Base-by-base conservation (phyloP, 92 coral and sea anemone genomes). In the Muricea muricata region DNA sequence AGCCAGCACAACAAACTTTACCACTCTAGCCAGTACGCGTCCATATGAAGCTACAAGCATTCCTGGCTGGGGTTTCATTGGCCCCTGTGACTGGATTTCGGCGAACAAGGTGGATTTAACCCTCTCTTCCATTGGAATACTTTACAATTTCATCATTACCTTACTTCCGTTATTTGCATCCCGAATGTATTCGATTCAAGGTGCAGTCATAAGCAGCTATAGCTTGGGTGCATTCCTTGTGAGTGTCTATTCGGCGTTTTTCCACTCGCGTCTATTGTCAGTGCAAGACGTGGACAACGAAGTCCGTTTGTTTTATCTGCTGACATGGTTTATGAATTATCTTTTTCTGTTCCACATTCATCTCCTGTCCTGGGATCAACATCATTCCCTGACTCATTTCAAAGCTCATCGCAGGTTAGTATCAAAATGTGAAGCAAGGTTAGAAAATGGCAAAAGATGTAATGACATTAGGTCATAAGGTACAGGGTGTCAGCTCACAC, bases 321-420 rank as follows among this genome's bases (percentile, higher is more conserved):
- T 75, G 7, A 48, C 52, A 6, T 35, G 34, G 65, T 75, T 75
- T 20, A 65, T 75, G n/a, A 34, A 42, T 35, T 75, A 75, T 29
- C 80, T 48, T 45, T 18, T 25, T 14, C 8, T 75, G 30, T 57
- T 75, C 24, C 80, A 75, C n/a, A 47, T 75, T 42, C 60, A 75
- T 45, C 35, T 75, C 7, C 80, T 75, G 4, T 32, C 65, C 65
- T 75, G 80, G 80, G 45, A 75, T 31, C 65, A 50, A 18, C 60
- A 75, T 24, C 80, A 57, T 17, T 3, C 23, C 6, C 9, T 75
- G 24, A 47, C 39, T 10, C 80, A 45, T 3, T 75, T 29, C 40
- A 75, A 75, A 6, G 60, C 25, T 12, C 80, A 75, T 33, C 25
- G 23, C 50, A 54, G 80, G 37, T 75, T 13, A 54, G 80, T n/a